These are phyloP conservation scores for Epinotia demarniana DNA, from an alignment of 2,888 invertebrate genomes.

Conservation along the genomic window DNA sequence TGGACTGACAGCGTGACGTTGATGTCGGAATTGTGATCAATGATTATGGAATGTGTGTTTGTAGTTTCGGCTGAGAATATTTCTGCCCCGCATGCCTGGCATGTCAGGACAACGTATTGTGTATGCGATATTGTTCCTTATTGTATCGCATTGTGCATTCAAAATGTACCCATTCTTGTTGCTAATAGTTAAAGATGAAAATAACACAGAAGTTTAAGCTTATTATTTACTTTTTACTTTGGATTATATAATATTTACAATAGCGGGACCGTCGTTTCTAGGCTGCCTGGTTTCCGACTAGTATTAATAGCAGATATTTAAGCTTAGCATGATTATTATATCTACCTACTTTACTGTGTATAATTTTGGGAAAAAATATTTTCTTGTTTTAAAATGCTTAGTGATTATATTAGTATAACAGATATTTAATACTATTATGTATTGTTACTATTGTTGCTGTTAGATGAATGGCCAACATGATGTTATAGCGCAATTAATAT, in stretches of 20 bases:
- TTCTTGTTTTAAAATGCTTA: not conserved
- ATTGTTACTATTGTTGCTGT: not conserved
- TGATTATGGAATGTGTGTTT: slow-evolving; percentile 52
- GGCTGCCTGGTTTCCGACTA: not conserved
- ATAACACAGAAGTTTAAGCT: slow-evolving; percentile 17
- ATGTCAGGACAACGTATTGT: slow-evolving; percentile 59
- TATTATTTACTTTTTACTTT: not conserved
- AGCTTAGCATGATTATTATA: slow-evolving; percentile 34
- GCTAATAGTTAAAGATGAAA: slow-evolving; percentile 3
- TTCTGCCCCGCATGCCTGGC: slow-evolving; percentile 61
- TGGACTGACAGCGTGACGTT: not conserved
- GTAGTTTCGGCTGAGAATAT: slow-evolving; percentile 50
- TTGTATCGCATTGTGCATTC: slow-evolving; percentile 50
- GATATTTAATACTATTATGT: too few relatives aligned
- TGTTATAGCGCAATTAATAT: not conserved
- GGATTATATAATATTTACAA: not conserved
- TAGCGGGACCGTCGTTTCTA: not conserved
- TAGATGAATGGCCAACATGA: not conserved
- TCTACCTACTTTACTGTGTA: slow-evolving; percentile 14
- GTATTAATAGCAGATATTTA: slow-evolving; percentile 1
- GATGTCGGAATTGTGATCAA: not conserved
- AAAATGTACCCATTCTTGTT: not conserved
- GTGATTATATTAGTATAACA: too few relatives aligned
- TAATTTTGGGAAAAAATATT: slow-evolving; percentile 3
- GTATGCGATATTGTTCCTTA: slow-evolving; percentile 57